Base-by-base conservation (phyloP, 2,888 invertebrate genomes). In the Cordilura impudica region DNA sequence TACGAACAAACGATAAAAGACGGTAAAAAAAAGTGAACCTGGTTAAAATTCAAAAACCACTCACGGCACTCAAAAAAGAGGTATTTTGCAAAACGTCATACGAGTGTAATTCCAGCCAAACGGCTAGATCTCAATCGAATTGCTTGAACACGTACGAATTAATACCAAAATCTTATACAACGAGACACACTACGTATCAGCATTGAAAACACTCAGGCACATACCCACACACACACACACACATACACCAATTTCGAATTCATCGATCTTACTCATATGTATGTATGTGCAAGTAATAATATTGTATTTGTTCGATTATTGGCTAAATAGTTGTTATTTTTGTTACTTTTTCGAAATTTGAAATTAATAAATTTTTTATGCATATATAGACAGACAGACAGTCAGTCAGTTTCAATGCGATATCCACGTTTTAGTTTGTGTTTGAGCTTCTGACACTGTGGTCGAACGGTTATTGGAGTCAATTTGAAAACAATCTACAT, bases 1-100 rank as follows among this genome's bases (percentile, higher is more conserved):
- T 14, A 56, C 56, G n/a, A 23, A 31, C 4, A 70, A 60, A 71
- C 71, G 61, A 53, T 53, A 63, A 70, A 70, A 63, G 43, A 54
- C 54, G 53, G 45, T 45, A 14, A 45, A n/a, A n/a, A n/a, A 45
- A 63, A 72, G 53, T 63, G 45, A 72, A 54, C 23, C 54, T 71
- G 61, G 63, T 71, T 54, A 72, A 72, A 31, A 72, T 63, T 54
- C 16, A 72, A 45, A 43, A 60, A 60, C 16, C 35, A 39, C 35
- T 39, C n/a, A 39, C 35, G n/a, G 4, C 12, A 43, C 49, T 39
- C 43, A 54, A 43, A 51, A 35, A 29, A 53, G 53, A 71, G 70
- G 39, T 61, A 53, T 61, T 71, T 70, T 71, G 70, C 43, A 71
- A 61, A 61, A 18, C 60, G 53, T 61, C 70, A 61, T 43, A 29